phyloP scores from a whole-genome alignment of 1,140 invertebrate genomes.

The Euwallacea similis region DNA sequence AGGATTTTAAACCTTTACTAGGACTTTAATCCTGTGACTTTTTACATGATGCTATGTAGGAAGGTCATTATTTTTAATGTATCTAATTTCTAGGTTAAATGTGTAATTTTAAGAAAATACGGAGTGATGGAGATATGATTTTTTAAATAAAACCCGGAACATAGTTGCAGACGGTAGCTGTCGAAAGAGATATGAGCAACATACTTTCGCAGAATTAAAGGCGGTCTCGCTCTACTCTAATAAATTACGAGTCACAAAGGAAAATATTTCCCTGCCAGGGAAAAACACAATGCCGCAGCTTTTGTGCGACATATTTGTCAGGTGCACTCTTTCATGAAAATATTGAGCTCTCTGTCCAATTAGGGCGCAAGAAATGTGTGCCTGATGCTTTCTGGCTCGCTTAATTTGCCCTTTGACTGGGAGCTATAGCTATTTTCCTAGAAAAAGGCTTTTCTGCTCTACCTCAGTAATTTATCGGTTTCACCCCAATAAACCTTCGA shows the following conservation, averaged over 20 bases:
- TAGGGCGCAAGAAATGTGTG: too few relatives aligned
- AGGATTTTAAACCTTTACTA: too few relatives aligned
- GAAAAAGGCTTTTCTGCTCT: too few relatives aligned
- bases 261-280: constrained; percentile 24
- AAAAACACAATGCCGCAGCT: constrained; percentile 24
- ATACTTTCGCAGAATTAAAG: constrained; percentile 28
- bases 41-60: too few relatives aligned
- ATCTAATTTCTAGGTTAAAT: too few relatives aligned
- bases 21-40: too few relatives aligned
- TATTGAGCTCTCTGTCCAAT: too few relatives aligned
- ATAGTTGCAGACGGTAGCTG: constrained; percentile 7
- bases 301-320: constrained; percentile 28
- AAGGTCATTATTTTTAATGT: too few relatives aligned
- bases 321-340: constrained; percentile 4
- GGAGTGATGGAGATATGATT: neutral
- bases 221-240: constrained; percentile 8
- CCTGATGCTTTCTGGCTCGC: too few relatives aligned
- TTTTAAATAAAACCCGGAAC: neutral
- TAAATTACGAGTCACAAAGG: constrained; percentile 32
- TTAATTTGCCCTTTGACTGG: too few relatives aligned
- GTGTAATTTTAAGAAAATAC: too few relatives aligned
- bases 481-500: neutral
- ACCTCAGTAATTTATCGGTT: neutral
- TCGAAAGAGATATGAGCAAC: constrained; percentile 26
- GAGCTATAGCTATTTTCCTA: too few relatives aligned